A percentile compares a stretch with the other conserved stretches of the same genome.
phyloP scores from a whole-genome alignment of 2,113 vertebrate genomes.

The Cacatua alba region DNA sequence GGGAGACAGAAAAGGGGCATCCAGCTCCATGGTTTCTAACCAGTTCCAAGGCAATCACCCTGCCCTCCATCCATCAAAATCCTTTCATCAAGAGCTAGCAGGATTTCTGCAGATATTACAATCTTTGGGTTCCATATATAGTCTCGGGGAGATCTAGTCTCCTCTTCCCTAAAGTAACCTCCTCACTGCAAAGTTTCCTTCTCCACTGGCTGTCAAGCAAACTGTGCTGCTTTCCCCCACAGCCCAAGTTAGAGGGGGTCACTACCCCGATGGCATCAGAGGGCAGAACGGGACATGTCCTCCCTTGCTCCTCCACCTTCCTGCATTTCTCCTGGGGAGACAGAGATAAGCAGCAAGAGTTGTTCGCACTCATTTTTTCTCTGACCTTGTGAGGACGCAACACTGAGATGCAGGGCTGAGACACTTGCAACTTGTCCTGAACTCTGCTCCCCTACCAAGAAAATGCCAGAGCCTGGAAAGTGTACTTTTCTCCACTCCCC shows the following conservation, averaged over 20 bases:
- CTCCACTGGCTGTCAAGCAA: not conserved
- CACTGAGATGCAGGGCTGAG: not conserved
- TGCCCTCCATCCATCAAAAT: not conserved
- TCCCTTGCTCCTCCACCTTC: not conserved
- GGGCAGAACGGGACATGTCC: fast-evolving
- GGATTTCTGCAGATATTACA: not conserved
- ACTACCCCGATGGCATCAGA: not conserved
- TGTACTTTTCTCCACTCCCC: not conserved
- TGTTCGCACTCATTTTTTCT: not conserved
- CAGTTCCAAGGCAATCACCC: not conserved
- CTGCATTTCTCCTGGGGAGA: not conserved
- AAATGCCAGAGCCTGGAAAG: not conserved
- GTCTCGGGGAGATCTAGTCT: not conserved
- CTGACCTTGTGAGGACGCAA: not conserved
- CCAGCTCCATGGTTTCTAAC: not conserved
- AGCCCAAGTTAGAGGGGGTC: not conserved
- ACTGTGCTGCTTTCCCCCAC: fast-evolving
- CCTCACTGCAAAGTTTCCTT: not conserved
- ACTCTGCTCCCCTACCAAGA: not conserved
- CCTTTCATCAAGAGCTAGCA: not conserved
- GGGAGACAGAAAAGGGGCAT: not conserved
- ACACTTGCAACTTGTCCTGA: not conserved
- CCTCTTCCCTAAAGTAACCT: not conserved
- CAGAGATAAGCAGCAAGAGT: not conserved
- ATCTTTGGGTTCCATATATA: not conserved